Percentiles rank a stretch among this genome's conserved stretches.
These are phyloP conservation scores for Andrena bucephala DNA, from an alignment of 2,888 invertebrate species.

Conservation along the genomic window DNA sequence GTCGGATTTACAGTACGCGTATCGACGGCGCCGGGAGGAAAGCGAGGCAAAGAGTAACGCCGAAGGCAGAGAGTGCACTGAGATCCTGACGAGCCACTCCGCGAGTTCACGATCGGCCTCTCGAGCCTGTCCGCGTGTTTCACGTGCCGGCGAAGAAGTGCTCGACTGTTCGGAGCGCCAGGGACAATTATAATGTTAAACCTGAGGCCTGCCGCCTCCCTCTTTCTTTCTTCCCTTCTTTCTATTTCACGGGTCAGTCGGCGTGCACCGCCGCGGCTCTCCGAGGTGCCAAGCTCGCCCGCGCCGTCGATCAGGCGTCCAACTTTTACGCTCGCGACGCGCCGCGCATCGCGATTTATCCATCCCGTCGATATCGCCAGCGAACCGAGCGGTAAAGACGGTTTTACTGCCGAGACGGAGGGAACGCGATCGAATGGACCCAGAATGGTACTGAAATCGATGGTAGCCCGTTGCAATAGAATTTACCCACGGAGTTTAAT, in stretches of 20 bases:
- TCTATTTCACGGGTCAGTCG: slow-evolving; percentile 48
- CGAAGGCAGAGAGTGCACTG: slow-evolving; percentile 74
- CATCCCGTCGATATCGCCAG: background rate
- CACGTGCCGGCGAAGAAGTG: slow-evolving; percentile 61
- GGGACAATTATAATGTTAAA: slow-evolving; percentile 66
- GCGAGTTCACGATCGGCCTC: slow-evolving; percentile 33
- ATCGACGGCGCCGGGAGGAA: no score
- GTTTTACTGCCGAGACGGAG: no score
- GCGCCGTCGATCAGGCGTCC: slow-evolving; percentile 30
- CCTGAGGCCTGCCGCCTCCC: slow-evolving; percentile 32
- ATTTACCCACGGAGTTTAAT: background rate
- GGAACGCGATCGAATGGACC: background rate
- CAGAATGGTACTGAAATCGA: background rate
- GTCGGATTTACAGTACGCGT: no score
- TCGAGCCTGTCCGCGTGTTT: slow-evolving; percentile 54
- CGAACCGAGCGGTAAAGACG: background rate
- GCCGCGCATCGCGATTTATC: slow-evolving; percentile 1
- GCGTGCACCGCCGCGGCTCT: slow-evolving; percentile 31
- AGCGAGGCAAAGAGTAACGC: slow-evolving; percentile 43
- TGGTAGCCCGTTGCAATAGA: background rate
- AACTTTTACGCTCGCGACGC: slow-evolving; percentile 28
- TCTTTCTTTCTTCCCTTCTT: slow-evolving; percentile 44
- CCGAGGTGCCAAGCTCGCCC: slow-evolving; percentile 16
- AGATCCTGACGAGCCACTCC: slow-evolving; percentile 52
- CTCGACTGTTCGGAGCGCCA: slow-evolving; percentile 42